phyloP scores from a whole-genome alignment of 2,888 invertebrate species.

The Eupeodes latifasciatus region DNA sequence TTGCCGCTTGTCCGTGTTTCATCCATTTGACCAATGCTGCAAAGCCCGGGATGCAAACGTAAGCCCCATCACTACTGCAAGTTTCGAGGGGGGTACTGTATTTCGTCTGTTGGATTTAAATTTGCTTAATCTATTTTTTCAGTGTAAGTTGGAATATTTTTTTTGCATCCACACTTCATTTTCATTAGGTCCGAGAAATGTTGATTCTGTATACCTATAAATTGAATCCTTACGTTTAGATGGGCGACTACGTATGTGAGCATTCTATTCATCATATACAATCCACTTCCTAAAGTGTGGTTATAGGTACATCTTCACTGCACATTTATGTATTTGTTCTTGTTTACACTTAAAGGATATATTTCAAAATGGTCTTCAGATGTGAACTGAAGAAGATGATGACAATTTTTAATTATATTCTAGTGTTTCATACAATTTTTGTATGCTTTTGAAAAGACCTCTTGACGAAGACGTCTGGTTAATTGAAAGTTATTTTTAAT shows the following conservation, averaged over 20 bases:
- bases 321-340: not conserved
- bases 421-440: not conserved
- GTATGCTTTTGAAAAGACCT: not conserved
- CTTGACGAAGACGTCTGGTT: not conserved
- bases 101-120: too few relatives aligned
- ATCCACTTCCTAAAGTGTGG: too few relatives aligned
- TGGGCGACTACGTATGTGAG: not conserved
- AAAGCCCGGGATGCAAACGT: too few relatives aligned
- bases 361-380: not conserved
- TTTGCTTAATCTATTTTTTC: not conserved
- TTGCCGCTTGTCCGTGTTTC: too few relatives aligned
- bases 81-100: too few relatives aligned
- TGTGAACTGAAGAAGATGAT: not conserved
- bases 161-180: slow-evolving; percentile 46
- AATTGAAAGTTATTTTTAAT: not conserved
- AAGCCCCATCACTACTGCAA: too few relatives aligned
- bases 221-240: not conserved
- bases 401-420: slow-evolving; percentile 25
- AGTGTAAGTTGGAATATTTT: slow-evolving; percentile 14
- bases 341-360: not conserved
- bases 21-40: too few relatives aligned
- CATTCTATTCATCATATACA: not conserved
- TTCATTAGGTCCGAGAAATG: slow-evolving; percentile 66
- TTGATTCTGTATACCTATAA: not conserved
- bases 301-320: too few relatives aligned